A percentile compares a stretch with the other conserved stretches of the same genome.
These are phyloP conservation scores for Campoplex nolae DNA, from an alignment of 2,888 invertebrate genomes.

Conservation along the genomic window DNA sequence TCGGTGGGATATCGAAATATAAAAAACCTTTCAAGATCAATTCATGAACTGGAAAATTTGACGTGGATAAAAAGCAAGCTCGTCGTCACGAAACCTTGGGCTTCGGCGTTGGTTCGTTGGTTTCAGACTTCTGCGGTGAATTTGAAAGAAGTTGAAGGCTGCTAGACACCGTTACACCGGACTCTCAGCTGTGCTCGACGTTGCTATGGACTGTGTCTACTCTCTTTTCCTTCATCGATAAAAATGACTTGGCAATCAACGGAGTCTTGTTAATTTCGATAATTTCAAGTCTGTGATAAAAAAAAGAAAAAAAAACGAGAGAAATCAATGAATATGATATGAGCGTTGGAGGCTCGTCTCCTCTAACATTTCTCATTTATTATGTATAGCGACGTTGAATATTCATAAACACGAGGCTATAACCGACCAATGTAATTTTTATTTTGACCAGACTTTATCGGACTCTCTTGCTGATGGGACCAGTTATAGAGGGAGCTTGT, in stretches of 20 bases:
- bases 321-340: slow-evolving; percentile 23
- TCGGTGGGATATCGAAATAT: not conserved
- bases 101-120: slow-evolving; percentile 6
- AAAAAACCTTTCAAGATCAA: not conserved
- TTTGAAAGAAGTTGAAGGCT: slow-evolving; percentile 50
- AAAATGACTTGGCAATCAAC: not conserved
- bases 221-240: not conserved
- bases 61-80: slow-evolving; percentile 4
- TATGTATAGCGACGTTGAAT: slow-evolving; percentile 27
- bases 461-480: slow-evolving; percentile 16
- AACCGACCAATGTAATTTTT: slow-evolving; percentile 25
- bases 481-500: slow-evolving; percentile 9
- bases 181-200: slow-evolving; percentile 4
- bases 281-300: slow-evolving; percentile 31
- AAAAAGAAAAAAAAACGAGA: not conserved
- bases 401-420: slow-evolving; percentile 36
- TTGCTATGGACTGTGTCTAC: not conserved
- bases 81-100: slow-evolving; percentile 24
- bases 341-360: slow-evolving; percentile 37
- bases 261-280: slow-evolving; percentile 2
- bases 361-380: slow-evolving; percentile 18
- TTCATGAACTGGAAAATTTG: not conserved
- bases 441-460: slow-evolving; percentile 28
- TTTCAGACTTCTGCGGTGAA: slow-evolving; percentile 46
- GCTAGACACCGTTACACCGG: slow-evolving; percentile 4